Evolutionary conservation across 2,888 invertebrate genomes (phyloP), one percentile per base, ranked within the genome.

Genomic region (Ophion ventricosus): DNA sequence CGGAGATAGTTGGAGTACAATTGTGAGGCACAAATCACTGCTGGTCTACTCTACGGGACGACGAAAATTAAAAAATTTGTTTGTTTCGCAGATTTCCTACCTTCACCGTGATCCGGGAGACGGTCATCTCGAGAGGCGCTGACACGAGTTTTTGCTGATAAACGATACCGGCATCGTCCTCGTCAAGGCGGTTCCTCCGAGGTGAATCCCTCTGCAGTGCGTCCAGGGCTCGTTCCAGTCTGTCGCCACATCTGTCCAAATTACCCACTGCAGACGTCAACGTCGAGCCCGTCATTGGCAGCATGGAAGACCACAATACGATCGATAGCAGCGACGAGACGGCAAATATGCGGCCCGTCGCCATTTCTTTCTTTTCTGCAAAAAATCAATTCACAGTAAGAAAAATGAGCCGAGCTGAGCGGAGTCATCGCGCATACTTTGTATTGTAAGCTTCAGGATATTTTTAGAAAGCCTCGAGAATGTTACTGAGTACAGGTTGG

Each of bases 161-260:
- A n/a, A 90, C 88, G 23, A 87, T 80, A n/a, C 85, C 89, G 2
- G 87, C 76, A 2, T 91, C 90, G 2, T 90, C 89, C 40, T 91
- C 90, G 49, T 92, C 91, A 59, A 90, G 86, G 1, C 91, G 87
- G 69, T 90, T 91, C 64, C 90, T 90, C 29, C 90, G 89, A 10
- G 86, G 86, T 0, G 91, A 90, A 66, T 91, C 91, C 35, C 90
- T 88, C 69, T 88, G 87, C 83, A 93, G 89, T 2, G 92, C 88
- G 57, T 93, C 93, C 76, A 93, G 85, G 8, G 93, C 92, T 0
- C 92, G 90, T 82, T 93, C 93, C 85, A 93, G 84, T 83, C 93
- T 89, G 79, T 91, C 92, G 29, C 92, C 90, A 80, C 93, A 93
- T 67, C 90, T 90, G 80, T 92, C 89, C 89, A 91, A 90, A 25